Percentiles rank a stretch among this genome's conserved stretches.
Evolutionary conservation across 2,888 invertebrate genomes (phyloP).

Genomic region (Lithophane ornitopus): DNA sequence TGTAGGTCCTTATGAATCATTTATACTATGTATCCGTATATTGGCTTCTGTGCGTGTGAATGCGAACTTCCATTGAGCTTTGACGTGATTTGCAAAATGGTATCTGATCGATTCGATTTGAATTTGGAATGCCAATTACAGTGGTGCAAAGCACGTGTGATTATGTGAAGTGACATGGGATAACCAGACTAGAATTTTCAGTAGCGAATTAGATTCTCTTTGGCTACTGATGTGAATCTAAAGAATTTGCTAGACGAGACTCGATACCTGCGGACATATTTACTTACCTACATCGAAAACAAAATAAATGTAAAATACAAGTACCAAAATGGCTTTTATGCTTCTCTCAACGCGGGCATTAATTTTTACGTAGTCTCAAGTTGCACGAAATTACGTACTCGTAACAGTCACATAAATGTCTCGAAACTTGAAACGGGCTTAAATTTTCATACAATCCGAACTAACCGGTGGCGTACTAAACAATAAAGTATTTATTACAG

Average conservation of each 20-base stretch:
- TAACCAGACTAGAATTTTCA: slow-evolving; percentile 23
- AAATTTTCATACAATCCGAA: slow-evolving; percentile 55
- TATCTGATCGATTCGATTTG: slow-evolving; percentile 53
- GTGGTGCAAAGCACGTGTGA: slow-evolving; percentile 23
- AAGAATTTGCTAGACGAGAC: not conserved
- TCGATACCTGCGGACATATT: not conserved
- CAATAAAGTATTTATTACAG: slow-evolving; percentile 68
- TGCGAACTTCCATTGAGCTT: slow-evolving; percentile 52
- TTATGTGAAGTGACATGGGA: slow-evolving; percentile 16
- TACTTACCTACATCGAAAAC: not conserved
- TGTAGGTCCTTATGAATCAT: slow-evolving; percentile 60
- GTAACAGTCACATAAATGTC: slow-evolving; percentile 34
- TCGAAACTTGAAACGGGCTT: slow-evolving; percentile 44
- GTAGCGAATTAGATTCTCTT: slow-evolving; percentile 3
- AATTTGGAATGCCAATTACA: slow-evolving; percentile 56
- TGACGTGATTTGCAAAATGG: slow-evolving; percentile 63
- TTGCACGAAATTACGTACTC: slow-evolving; percentile 47
- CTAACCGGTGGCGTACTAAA: slow-evolving; percentile 53
- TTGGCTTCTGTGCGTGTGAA: slow-evolving; percentile 60
- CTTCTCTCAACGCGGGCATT: slow-evolving; percentile 33
- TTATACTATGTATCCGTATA: slow-evolving; percentile 47
- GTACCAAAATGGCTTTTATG: slow-evolving; percentile 19
- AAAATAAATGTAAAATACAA: slow-evolving; percentile 8
- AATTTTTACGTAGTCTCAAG: slow-evolving; percentile 50
- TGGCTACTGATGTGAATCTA: not conserved